Evolutionary conservation across 1,140 invertebrate genomes (phyloP).

Genomic region (Bombus superbus): DNA sequence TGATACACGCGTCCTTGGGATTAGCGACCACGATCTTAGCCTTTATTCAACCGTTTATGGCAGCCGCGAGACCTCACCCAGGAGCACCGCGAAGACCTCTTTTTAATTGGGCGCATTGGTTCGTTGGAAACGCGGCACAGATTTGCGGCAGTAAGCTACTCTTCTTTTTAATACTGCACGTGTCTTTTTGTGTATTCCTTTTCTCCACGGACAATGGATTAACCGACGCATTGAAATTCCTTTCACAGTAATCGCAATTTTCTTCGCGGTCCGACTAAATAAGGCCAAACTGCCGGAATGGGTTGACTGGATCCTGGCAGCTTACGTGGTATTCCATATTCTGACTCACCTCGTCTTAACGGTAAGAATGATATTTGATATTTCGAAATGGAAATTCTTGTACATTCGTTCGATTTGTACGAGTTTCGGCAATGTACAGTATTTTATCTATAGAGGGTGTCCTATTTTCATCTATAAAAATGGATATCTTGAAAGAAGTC

Average conservation of each 20-base stretch:
- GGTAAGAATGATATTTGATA: conserved; percentile 85
- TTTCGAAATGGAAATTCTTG: neutral
- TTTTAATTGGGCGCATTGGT: conserved; percentile 98
- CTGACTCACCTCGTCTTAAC: conserved; percentile 94
- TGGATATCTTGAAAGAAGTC: neutral
- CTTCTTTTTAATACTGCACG: neutral
- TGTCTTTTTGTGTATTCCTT: neutral
- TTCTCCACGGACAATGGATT: conserved; percentile 4
- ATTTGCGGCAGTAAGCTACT: conserved; percentile 92
- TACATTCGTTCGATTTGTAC: neutral
- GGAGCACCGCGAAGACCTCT: conserved; percentile 90
- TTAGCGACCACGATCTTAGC: conserved; percentile 90
- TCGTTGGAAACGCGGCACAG: conserved; percentile 95
- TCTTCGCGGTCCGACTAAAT: conserved; percentile 93
- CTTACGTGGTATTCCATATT: conserved; percentile 95
- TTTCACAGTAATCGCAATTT: conserved; percentile 94
- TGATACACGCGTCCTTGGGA: conserved; percentile 93
- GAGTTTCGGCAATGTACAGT: too few relatives aligned
- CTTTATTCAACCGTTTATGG: conserved; percentile 93
- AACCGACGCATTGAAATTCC: conserved; percentile 64
- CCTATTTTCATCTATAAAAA: conserved; percentile 12
- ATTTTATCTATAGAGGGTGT: neutral
- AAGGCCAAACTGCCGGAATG: conserved; percentile 93
- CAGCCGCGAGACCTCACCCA: conserved; percentile 93
- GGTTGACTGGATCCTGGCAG: conserved; percentile 93